Base-by-base conservation (phyloP, 2,113 vertebrate species). In the Amphiprion ocellaris region DNA sequence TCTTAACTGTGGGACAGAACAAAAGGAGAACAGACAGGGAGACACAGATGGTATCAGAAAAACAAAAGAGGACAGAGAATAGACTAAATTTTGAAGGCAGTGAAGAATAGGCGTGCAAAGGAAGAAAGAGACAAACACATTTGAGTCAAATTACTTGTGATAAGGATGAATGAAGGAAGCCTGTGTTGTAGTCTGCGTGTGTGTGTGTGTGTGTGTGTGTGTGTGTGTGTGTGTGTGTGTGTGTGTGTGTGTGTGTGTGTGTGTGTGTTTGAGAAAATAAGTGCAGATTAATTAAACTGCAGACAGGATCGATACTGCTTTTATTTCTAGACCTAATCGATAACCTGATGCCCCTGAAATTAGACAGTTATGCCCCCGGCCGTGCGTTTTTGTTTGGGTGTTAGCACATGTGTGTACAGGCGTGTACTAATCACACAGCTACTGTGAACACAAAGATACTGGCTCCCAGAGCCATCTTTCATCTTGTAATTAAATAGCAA, bases 211-310 rank as follows among this genome's bases (percentile, higher is more conserved):
- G n/a, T 19, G 21, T 70, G 33, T 54, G 55, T 2, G 8, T 56
- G 44, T 19, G 76, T 2, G 44, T 70, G n/a, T n/a, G n/a, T n/a
- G n/a, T n/a, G n/a, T n/a, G 33, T 54, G 55, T 2, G 8, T 52
- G 44, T 19, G 76, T 6, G 6, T 28, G 19, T 63, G 33, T 54
- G 55, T 2, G 8, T 52, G 44, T 19, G 76, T 6, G 6, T 28
- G 19, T 63, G 69, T 63, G 16, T 72, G 55, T 80, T 72, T 75
- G 50, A 66, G 49, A 80, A 77, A 71, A 78, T 77, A 84, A 85
- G 67, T 76, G 81, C 78, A 81, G 75, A 92, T 90, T 91, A 91
- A 93, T 93, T 92, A 86, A 89, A 91, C 82, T 86, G 90, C 72
- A 78, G 69, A 82, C 72, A 60, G 49, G 77, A 91, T 92, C 90